phyloP scores from a whole-genome alignment of 1,140 invertebrate species.

The Oscheius sp. region DNA sequence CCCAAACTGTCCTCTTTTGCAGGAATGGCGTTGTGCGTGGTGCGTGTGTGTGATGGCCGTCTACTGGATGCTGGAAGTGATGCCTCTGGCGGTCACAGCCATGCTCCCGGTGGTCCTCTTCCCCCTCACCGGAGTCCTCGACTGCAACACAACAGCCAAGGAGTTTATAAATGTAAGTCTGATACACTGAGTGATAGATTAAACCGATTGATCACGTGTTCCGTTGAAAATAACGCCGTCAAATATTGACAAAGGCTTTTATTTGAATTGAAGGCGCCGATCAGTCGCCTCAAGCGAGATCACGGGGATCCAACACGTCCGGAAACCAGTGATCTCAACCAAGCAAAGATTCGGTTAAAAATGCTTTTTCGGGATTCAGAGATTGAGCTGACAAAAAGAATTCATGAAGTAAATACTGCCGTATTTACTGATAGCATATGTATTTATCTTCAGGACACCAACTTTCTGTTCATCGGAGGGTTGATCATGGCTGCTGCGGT shows the following conservation, averaged over 20 bases:
- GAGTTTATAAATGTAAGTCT: slow-evolving; percentile 39
- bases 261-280: background rate
- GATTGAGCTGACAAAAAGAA: too few species aligned
- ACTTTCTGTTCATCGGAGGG: slow-evolving; percentile 74
- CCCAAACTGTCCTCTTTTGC: too few species aligned
- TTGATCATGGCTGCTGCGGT: slow-evolving; percentile 79
- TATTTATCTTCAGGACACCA: slow-evolving; percentile 28
- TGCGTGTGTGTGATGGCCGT: slow-evolving; percentile 59
- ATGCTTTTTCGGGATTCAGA: too few species aligned
- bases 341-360: too few species aligned
- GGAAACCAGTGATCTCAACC: too few species aligned
- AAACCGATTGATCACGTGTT: too few species aligned
- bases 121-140: slow-evolving; percentile 61
- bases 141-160: slow-evolving; percentile 40
- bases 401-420: too few species aligned
- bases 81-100: slow-evolving; percentile 64
- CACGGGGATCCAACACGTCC: too few species aligned
- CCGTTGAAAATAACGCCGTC: too few species aligned
- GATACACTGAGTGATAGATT: too few species aligned
- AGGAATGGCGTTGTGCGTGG: slow-evolving; percentile 54
- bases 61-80: slow-evolving; percentile 64
- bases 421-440: too few species aligned
- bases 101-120: slow-evolving; percentile 64
- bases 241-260: too few species aligned
- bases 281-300: background rate